Base-by-base conservation (phyloP, 2,797 vertebrate species). In the Ctenochaetus hawaiiensis region DNA sequence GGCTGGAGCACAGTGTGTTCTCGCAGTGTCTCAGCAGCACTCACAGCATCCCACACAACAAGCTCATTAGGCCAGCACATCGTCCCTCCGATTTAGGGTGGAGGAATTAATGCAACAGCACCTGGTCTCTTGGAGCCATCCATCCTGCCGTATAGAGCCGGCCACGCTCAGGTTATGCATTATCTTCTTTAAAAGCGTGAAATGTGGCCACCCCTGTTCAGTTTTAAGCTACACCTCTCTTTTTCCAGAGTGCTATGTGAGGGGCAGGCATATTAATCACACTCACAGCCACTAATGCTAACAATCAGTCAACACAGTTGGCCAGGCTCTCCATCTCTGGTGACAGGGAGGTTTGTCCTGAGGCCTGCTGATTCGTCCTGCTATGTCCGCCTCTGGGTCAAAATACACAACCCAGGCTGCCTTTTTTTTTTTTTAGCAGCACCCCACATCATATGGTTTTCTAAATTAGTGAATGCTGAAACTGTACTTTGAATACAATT, bases 231-330 rank as follows among this genome's bases (percentile, higher is more conserved):
- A 92, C 93, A 92, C 90, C 90, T 91, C 78, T 91, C 89, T 84
- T 87, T 87, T 94, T 91, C 91, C 90, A 93, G 92, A 91, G 94
- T 94, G 94, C 95, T 95, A 95, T 93, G 91, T 93, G 93, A 94
- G 93, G 91, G 94, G 91, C 90, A 92, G 91, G 91, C 93, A 84
- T 96, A 97, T 98, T 97, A 97, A 98, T 99, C 97, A 97, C 95
- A 95, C 94, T 98, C 97, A 97, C 92, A 90, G 94, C 91, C 94
- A 92, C 95, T 96, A 97, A 98, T 96, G 77, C 94, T 96, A 96
- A 97, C 96, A 96, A 97, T 98, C 96, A 75, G 94, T 98, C 97
- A 97, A 95, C 86, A 89, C 89, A 82, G 93, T 94, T 92, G 90
- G 91, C 80, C 77, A 79, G 94, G 95, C 91, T 94, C 94, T 96